Base-by-base conservation (phyloP, 2,113 vertebrate species). In the Tor tambroides region DNA sequence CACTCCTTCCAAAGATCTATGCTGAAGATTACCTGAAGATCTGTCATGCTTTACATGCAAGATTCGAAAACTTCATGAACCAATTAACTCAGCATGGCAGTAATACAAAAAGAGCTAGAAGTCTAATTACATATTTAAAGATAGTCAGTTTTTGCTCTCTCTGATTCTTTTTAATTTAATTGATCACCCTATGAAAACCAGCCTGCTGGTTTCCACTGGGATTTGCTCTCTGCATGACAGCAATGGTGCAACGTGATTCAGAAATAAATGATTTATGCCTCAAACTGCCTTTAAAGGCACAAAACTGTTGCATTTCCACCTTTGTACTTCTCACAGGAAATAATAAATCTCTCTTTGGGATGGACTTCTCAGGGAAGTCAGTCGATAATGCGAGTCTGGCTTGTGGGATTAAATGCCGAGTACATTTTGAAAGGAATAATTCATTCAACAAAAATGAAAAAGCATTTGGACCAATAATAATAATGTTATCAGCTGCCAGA, bases 401-500 rank as follows among this genome's bases (percentile, higher is more conserved):
- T 75, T 51, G 56, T 77, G 78, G 69, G 75, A 87, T 61, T 84
- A 84, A 89, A 87, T 63, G 49, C 38, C 2, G 35, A 84, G 83
- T 26, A 76, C 80, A 74, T 85, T 51, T 41, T 83, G 23, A 87
- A 80, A 83, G 54, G 38, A 74, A 69, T 54, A 65, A 38, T 63
- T 63, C 69, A 72, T 82, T 51, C 49, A 1, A 46, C 12, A 46
- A 46, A 11, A 46, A 43, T 43, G 9, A 46, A 46, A 51, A 51
- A 51, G 28, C 89, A 90, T 85, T 90, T 4, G 86, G 91, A 46
- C 88, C 85, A 86, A 82, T 92, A 92, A 51, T 38, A 38, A 93
- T 92, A 90, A 88, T 89, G 85, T 89, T 91, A 92, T 92, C 90
- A 90, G 88, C 85, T 88, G 85, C 71, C 30, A 61, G 88, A 89